phyloP scores from a whole-genome alignment of 1,140 invertebrate species.

The Drosophila aff. region DNA sequence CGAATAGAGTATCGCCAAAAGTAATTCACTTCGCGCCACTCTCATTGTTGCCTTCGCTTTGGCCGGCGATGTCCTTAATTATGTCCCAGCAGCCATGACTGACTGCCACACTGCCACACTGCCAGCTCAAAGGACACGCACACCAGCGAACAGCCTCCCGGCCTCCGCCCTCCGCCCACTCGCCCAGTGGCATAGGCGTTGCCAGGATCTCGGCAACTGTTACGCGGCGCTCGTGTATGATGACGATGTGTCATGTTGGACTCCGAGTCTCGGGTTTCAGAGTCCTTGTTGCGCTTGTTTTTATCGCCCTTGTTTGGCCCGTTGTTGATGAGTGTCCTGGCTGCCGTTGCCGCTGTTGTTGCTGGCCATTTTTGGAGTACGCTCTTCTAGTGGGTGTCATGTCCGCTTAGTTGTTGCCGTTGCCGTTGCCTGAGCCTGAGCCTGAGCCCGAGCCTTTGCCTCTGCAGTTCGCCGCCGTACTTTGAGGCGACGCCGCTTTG shows the following conservation, averaged over 20 bases:
- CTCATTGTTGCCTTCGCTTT: slow-evolving; percentile 41
- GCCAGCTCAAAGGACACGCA: slow-evolving; percentile 68
- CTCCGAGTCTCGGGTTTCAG: slow-evolving; percentile 63
- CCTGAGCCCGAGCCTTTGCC: neutral
- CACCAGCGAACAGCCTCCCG: slow-evolving; percentile 20
- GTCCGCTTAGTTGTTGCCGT: slow-evolving; percentile 73
- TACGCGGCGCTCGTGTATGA: slow-evolving; percentile 38
- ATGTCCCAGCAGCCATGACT: slow-evolving; percentile 79
- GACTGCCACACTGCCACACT: slow-evolving; percentile 74
- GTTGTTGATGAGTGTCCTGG: slow-evolving; percentile 77
- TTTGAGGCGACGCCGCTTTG: slow-evolving; percentile 72
- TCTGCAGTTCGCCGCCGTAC: slow-evolving; percentile 56
- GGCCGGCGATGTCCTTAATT: slow-evolving; percentile 76
- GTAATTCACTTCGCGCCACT: slow-evolving; percentile 32
- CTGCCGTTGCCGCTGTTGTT: slow-evolving; percentile 45
- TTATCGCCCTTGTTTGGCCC: slow-evolving; percentile 77
- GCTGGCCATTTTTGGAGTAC: slow-evolving; percentile 71
- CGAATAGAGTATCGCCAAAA: slow-evolving; percentile 31
- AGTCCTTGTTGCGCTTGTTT: slow-evolving; percentile 83
- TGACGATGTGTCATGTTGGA: slow-evolving; percentile 73
- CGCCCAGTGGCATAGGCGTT: slow-evolving; percentile 47
- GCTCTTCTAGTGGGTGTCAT: slow-evolving; percentile 77
- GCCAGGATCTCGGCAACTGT: slow-evolving; percentile 59
- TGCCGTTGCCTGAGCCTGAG: slow-evolving; percentile 16
- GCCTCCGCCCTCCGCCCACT: slow-evolving; percentile 6